Base-by-base conservation (phyloP, 2,113 vertebrate species). In the Nothobranchius furzeri region DNA sequence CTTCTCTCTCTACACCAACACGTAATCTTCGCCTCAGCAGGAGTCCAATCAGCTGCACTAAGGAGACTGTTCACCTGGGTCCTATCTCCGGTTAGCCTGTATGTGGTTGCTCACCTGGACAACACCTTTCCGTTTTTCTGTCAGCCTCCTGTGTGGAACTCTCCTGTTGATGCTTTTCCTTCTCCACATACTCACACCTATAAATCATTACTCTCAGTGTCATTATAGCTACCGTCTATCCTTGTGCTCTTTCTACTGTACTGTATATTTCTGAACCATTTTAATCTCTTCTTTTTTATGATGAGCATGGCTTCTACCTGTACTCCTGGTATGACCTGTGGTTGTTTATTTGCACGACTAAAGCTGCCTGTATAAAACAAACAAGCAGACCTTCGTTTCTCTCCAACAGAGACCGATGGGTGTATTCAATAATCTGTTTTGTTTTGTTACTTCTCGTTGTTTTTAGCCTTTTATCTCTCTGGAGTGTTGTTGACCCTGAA, bases 191-290 rank as follows among this genome's bases (percentile, higher is more conserved):
- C 60, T 6, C 67, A 20, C 30, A 66, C 2, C 72, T 64, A 64
- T 49, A 20, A 35, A 65, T 73, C 40, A 66, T 62, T 67, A 43
- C 59, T 70, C 57, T 62, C 66, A 24, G 51, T 81, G 69, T 88
- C 82, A 67, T 64, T 58, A 69, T 81, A 82, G 82, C 73, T 76
- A 65, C 73, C 2, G 70, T 73, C 83, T 77, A 15, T 84, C 54
- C 73, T 88, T 83, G 85, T 90, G 85, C 82, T 87, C 81, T 84
- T 82, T 75, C 73, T 37, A 51, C 52, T 91, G 90, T 92, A 88
- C 85, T 89, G 83, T 85, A 82, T 86, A 85, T 87, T 87, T 82
- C 82, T 83, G 79, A 69, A 68, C 82, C 63, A 25, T 79, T 79
- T 81, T 63, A 47, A 78, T 72, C 60, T 40, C 37, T 40, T 40